Percentiles rank a stretch among this genome's conserved stretches.
Evolutionary conservation across 2,113 vertebrate species (phyloP).

Genomic region (Dicrurus megarhynchus): DNA sequence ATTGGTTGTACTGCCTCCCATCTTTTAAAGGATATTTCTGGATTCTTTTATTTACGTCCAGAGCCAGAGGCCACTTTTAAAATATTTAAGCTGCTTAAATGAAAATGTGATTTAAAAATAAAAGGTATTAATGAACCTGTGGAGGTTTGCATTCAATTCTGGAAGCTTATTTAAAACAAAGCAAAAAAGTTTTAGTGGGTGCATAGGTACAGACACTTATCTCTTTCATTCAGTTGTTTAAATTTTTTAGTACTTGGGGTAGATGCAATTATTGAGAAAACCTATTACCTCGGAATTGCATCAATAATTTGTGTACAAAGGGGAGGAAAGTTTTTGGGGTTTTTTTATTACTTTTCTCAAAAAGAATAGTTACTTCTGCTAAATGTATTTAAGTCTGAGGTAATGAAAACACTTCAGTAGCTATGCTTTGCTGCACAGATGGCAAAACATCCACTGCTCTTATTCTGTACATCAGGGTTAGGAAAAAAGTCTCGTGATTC

Average conservation of each 20-base stretch:
- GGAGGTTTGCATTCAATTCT: background rate
- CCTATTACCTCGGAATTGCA: background rate
- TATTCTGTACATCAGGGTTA: background rate
- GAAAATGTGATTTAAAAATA: slow-evolving; percentile 28
- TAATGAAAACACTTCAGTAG: background rate
- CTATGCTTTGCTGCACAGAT: background rate
- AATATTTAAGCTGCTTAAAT: slow-evolving; percentile 66
- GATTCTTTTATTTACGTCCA: slow-evolving; percentile 39
- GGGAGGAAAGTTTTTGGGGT: background rate
- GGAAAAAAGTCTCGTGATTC: background rate
- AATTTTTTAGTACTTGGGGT: background rate
- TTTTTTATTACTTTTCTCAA: background rate
- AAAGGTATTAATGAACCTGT: slow-evolving; percentile 27
- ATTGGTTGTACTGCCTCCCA: background rate
- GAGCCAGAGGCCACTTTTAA: slow-evolving; percentile 18
- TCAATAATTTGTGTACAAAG: background rate
- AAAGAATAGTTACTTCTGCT: background rate
- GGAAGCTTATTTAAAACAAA: slow-evolving; percentile 6
- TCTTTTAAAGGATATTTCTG: slow-evolving; percentile 39
- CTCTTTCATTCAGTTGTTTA: background rate
- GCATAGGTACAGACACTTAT: background rate
- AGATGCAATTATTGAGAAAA: background rate
- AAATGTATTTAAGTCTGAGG: background rate
- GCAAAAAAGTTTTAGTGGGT: background rate
- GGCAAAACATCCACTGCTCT: background rate